phyloP scores from a whole-genome alignment of 2,113 vertebrate species.

The Noctilio leporinus region DNA sequence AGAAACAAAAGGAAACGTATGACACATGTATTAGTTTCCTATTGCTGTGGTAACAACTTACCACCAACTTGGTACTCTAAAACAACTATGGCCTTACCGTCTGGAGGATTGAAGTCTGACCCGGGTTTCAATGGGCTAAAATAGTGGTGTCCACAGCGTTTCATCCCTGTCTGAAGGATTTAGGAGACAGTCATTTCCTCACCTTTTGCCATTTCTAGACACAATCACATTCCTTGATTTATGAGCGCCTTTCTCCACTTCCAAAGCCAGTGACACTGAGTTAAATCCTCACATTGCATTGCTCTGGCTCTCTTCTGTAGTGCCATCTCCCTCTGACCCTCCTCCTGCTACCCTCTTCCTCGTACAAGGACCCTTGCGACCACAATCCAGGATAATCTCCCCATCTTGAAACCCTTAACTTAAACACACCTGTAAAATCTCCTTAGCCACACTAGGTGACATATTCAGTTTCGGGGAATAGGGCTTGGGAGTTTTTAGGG shows the following conservation, averaged over 20 bases:
- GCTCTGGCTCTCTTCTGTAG: background rate
- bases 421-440: background rate
- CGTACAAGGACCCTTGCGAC: background rate
- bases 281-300: rapidly evolving
- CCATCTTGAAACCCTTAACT: background rate
- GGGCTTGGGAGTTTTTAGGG: background rate
- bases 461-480: background rate
- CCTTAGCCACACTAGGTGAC: background rate
- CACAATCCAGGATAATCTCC: background rate
- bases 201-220: background rate
- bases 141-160: background rate
- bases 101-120: background rate
- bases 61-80: background rate
- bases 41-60: background rate
- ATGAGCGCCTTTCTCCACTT: background rate
- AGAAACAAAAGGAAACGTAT: background rate
- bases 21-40: background rate
- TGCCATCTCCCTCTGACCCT: background rate
- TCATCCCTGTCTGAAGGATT: background rate
- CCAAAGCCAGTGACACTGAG: background rate
- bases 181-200: background rate
- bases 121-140: background rate
- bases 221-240: background rate
- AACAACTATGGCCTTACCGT: background rate
- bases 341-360: background rate